Conservation (phyloP, 2,113 vertebrate genomes). For the Lagopus muta region DNA sequence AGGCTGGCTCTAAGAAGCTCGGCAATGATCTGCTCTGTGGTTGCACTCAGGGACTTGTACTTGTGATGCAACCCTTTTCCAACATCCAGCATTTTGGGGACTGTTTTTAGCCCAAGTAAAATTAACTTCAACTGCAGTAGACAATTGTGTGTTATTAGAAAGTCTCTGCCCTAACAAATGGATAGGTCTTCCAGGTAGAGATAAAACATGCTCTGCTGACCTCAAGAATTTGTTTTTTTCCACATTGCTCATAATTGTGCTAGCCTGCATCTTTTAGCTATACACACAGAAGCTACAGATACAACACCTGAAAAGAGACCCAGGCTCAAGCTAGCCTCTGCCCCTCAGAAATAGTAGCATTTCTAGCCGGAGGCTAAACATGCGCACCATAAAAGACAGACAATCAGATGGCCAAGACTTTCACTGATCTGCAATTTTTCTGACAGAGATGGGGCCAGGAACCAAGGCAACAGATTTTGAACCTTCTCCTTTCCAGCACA, state of each 20-base stretch:
- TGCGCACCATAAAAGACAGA: background rate
- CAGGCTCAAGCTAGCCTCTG: background rate
- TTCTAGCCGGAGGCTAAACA: background rate
- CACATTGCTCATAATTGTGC: background rate
- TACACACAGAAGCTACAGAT: background rate
- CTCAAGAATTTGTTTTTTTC: fast-evolving
- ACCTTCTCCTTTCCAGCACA: slow-evolving; percentile 6
- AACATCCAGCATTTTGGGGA: background rate
- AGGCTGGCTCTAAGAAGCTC: background rate
- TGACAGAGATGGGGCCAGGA: background rate
- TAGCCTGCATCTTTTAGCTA: background rate
- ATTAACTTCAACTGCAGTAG: background rate
- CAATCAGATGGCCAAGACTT: slow-evolving; percentile 11
- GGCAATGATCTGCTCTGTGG: background rate
- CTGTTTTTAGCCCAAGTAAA: background rate
- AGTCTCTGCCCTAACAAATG: background rate
- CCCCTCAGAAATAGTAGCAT: background rate
- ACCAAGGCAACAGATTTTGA: slow-evolving; percentile 24
- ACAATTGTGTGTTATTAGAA: background rate
- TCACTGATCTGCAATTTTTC: background rate
- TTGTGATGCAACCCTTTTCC: background rate
- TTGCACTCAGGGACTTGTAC: background rate
- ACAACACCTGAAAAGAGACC: background rate
- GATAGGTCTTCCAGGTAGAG: background rate
- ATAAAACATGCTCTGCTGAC: background rate